Base-by-base conservation (phyloP, 2,113 vertebrate species). In the Cyprinus carpio region DNA sequence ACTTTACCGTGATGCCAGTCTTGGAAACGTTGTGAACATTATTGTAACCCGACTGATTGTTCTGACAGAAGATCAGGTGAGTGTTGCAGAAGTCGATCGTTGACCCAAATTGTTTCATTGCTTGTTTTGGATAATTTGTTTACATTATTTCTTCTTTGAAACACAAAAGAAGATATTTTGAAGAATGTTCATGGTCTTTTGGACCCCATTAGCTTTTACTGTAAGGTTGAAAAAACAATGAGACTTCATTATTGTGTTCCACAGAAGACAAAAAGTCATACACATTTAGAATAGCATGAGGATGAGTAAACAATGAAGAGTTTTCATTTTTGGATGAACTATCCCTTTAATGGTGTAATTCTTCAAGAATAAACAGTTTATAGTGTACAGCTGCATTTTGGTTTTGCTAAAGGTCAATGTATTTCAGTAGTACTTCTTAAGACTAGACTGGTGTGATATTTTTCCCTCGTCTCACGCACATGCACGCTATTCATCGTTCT, bases 11-110 rank as follows among this genome's bases (percentile, higher is more conserved):
- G 98, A 99, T 96, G 96, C 97, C 97, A 99, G 98, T 94, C 97
- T 99, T 95, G 97, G 98, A 98, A 99, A 99, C 96, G 96, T 99
- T 98, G 97, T 99, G 96, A 99, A 99, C 96, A 99, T 99, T 92
- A 97, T 99, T 93, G 97, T 99, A 93, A 98, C 97, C 83, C 95
- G 98, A 69, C 92, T 99, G 93, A 99, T 99, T 91, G 96, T 99
- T 92, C 96, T 99, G 87, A 99, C 98, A 4, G 98, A 99, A 94
- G 98, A 99, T 92, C 98, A 99, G 97, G 97, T 99, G 93, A 96
- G 95, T 89, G 23, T 13, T 74, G 29, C 84, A 51, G 18, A 10
- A 58, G 13, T 64, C 20, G 4, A 67, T 9, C 16, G 27, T 31
- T 18, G 6, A 8, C 64, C 15, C 64, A 67, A 67, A n/a, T n/a